Base-by-base conservation (phyloP, 1,140 invertebrate genomes). In the Hyles euphorbiae region DNA sequence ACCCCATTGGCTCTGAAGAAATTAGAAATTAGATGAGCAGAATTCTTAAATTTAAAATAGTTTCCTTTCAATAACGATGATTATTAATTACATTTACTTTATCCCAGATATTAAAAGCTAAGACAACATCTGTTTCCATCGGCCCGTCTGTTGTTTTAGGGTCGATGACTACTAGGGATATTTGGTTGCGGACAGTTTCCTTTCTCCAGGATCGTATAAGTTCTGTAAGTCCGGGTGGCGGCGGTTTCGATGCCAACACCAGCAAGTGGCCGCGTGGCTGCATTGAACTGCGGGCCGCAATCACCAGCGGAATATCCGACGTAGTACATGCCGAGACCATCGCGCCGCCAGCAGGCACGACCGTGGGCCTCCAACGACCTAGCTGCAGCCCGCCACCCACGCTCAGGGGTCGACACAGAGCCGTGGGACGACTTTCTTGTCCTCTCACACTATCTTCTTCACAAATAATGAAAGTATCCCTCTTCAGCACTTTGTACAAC, bases 251-350 rank as follows among this genome's bases (percentile, higher is more conserved):
- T 10, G 59, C n/a, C 8, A 50, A 34, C 5, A 61, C 11, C 81
- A 12, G 76, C 74, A 76, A 95, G 94, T 65, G 95, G 92, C 94
- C 94, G 95, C 57, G 86, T 82, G 22, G 95, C 87, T 0, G 93
- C 72, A 3, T 93, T 90, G 2, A 91, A 90, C 34, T 96, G 88
- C 89, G 92, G 0, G 94, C 96, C 3, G 92, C 91, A 32, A 91
- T 81, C n/a, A 93, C 90, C 2, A 90, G 2, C 3, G 95, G 95
- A 60, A 90, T 94, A 8, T 90, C 63, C 92, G 91, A 77, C 93
- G 94, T 0, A 95, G 68, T 9, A 90, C 91, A 5, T 81, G 67
- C 73, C 5, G 50, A 34, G 34, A 92, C 73, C 54, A 93, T 83
- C 2, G 93, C 85, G 44, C 92, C 90, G 0, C n/a, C n/a, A 40